Percentiles rank a stretch among this genome's conserved stretches.
Evolutionary conservation across 1,140 invertebrate genomes (phyloP).

Genomic region (Heliconius nattereri): DNA sequence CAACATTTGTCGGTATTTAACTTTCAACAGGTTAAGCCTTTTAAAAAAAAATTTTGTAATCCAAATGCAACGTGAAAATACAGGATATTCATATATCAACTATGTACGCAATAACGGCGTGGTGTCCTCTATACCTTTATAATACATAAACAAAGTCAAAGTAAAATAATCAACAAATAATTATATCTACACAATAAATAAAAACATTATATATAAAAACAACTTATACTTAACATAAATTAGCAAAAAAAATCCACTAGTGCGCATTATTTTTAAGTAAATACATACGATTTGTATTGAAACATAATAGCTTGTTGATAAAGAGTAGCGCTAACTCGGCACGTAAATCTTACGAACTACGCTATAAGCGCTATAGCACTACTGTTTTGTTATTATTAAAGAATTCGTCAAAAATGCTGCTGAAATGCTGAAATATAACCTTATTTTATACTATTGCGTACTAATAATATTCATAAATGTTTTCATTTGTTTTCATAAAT

Average conservation of each 20-base stretch:
- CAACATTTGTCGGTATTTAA: background rate
- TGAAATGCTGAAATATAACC: slow-evolving; percentile 3
- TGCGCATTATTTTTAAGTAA: slow-evolving; percentile 8
- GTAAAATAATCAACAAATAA: background rate
- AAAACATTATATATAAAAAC: background rate
- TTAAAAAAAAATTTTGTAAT: no score
- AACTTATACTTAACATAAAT: background rate
- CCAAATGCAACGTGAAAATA: no score
- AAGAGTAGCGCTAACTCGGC: slow-evolving; percentile 1
- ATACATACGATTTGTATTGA: slow-evolving; percentile 7
- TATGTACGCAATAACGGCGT: background rate
- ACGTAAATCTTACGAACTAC: background rate
- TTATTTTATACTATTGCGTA: background rate
- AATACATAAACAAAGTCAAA: background rate
- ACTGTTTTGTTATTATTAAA: background rate
- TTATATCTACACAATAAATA: background rate
- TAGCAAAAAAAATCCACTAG: background rate
- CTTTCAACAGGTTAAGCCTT: no score
- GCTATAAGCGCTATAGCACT: background rate
- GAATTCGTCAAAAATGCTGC: background rate
- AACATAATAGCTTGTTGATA: slow-evolving; percentile 15
- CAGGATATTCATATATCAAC: no score
- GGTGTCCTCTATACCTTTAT: background rate
- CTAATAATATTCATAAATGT: background rate
- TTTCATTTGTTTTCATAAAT: no score